Base-by-base conservation (phyloP, 2,888 invertebrate genomes). In the Poecilobothrus nobilitatus region DNA sequence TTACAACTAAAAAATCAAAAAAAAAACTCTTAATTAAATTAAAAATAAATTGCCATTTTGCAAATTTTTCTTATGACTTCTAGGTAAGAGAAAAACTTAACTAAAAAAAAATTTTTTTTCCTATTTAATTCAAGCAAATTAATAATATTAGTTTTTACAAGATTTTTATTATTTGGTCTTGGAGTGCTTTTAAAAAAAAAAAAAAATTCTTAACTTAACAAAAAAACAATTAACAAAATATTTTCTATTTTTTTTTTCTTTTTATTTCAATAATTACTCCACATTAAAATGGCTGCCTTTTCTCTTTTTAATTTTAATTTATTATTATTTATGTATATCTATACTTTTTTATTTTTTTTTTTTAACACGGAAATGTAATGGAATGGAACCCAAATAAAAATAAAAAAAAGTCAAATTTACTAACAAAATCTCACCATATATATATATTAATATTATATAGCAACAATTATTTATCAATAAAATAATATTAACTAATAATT, bases 61-160 rank as follows among this genome's bases (percentile, higher is more conserved):
- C 53, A 53, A 53, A 53, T 53, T 53, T 53, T 53, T 53, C 53
- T 53, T 53, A 53, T 53, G 53, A 53, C 53, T 53, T 53, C 9
- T 53, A 53, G 53, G 53, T 53, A 53, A 53, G 53, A 53, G 53
- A 53, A 37, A 37, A 37, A 53, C 7, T 41, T 41, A 41, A 41
- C 41, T 12, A 53, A 53, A 18, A 53, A n/a, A n/a, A n/a, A n/a
- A n/a, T n/a, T n/a, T n/a, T n/a, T n/a, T n/a, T n/a, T n/a, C n/a
- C n/a, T n/a, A n/a, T n/a, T n/a, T n/a, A n/a, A 53, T 18, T 12
- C 53, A 15, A 53, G 9, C n/a, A 53, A 53, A 53, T 53, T 53
- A 18, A 12, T 53, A 53, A 53, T 18, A 18, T 53, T 53, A 18
- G 6, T 44, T 44, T 9, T 44, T 53, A 37, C 8, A 37, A 37